Percentiles rank a stretch among this genome's conserved stretches.
These are phyloP conservation scores for Trisateles emortualis DNA, from an alignment of 2,888 invertebrate genomes.

Conservation along the genomic window DNA sequence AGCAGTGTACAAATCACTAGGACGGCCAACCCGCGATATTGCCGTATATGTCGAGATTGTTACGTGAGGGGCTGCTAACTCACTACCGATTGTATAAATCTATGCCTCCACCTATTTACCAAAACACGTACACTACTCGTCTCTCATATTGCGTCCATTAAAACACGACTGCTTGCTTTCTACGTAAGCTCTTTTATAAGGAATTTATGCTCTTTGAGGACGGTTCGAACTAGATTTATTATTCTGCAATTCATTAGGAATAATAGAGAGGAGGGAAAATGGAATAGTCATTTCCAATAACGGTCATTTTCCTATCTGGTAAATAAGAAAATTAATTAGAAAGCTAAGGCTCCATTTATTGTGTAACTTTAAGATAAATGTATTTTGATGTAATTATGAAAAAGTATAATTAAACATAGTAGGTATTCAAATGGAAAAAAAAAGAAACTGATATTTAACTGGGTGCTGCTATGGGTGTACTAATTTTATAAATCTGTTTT, in stretches of 20 bases:
- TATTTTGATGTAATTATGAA: too few relatives aligned
- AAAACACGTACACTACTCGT: conserved; percentile 33
- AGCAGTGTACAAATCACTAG: conserved; percentile 77
- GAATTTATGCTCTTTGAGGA: conserved; percentile 18
- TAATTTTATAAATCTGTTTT: too few relatives aligned
- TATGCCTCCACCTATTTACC: conserved; percentile 33
- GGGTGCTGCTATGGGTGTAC: too few relatives aligned
- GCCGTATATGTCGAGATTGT: conserved; percentile 49
- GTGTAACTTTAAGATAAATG: too few relatives aligned
- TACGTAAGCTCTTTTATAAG: conserved; percentile 23
- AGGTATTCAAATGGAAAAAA: too few relatives aligned
- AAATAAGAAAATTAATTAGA: too few relatives aligned
- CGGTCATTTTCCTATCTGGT: too few relatives aligned
- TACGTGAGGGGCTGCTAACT: conserved; percentile 43
- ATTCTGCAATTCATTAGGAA: conserved; percentile 3
- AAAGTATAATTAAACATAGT: too few relatives aligned
- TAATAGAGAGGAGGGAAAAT: too few relatives aligned
- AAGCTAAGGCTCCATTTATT: too few relatives aligned
- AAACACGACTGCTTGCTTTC: conserved; percentile 12
- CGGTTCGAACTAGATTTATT: conserved; percentile 14
- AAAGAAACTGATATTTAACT: too few relatives aligned
- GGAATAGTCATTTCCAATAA: too few relatives aligned
- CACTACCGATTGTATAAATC: conserved; percentile 38
- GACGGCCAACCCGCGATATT: conserved; percentile 56
- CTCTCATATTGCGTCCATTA: conserved; percentile 36